Base-by-base conservation (phyloP, 2,888 invertebrate species). In the Yponomeuta cagnagella region DNA sequence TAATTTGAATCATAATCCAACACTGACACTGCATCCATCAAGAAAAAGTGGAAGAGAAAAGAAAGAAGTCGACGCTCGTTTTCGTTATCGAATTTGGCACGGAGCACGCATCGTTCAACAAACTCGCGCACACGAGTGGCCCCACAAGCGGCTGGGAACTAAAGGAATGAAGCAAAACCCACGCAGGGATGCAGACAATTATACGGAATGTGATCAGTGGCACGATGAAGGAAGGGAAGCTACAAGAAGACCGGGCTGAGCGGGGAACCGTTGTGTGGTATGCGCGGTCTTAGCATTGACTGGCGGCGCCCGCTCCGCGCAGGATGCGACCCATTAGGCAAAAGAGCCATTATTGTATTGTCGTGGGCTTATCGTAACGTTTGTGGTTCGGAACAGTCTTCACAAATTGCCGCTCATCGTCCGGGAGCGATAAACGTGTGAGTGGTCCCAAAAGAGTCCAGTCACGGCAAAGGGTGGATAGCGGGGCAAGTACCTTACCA, bases 341-440 rank as follows among this genome's bases (percentile, higher is more conserved):
- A 83, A 87, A 85, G 86, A 87, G 85, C 89, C 88, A 90, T 91
- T 89, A 90, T 88, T 87, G 89, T 89, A 90, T 91, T 92, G 91
- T 90, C 88, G 90, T 86, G 87, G 87, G 89, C 83, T 87, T 88
- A 86, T 87, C 84, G 88, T 87, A 86, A 83, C 84, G 82, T 84
- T 82, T 81, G 85, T 70, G 72, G 73, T 72, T 72, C 70, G 69
- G 70, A 23, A 66, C 69, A 69, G 70, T 64, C 72, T 65, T 52
- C 80, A 85, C 79, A 83, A 82, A 86, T 85, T 85, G 84, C 75
- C 63, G 30, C 65, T 65, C 65, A 66, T 52, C 79, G 76, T 78
- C 78, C 76, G 81, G 81, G 80, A 80, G 79, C 77, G 80, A 80
- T 83, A 81, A 78, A 80, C 82, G 81, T 79, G 78, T 77, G 80